Evolutionary conservation across 2,113 vertebrate species (phyloP).

Genomic region (Sitta europaea): DNA sequence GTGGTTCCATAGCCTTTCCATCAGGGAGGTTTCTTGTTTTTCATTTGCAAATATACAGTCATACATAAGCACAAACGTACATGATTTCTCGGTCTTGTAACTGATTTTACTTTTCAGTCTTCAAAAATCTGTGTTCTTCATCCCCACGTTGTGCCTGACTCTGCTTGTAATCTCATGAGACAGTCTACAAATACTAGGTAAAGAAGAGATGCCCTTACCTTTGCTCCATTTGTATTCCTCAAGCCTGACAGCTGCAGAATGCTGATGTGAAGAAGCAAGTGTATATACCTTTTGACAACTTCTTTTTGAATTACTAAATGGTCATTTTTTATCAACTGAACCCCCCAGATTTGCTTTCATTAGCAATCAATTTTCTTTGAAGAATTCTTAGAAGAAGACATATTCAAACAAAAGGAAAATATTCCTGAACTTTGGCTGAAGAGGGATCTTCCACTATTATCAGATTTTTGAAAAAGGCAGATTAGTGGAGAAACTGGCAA

Average conservation of each 20-base stretch:
- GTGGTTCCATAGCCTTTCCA: not conserved
- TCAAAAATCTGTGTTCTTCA: not conserved
- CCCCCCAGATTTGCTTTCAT: not conserved
- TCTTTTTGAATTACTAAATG: not conserved
- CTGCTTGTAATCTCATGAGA: not conserved
- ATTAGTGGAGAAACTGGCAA: not conserved
- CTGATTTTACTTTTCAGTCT: not conserved
- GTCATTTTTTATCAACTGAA: not conserved
- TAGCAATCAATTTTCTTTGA: not conserved
- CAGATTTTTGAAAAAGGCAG: not conserved
- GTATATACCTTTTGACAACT: not conserved
- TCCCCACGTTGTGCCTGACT: not conserved
- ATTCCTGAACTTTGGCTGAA: not conserved
- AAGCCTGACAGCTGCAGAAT: not conserved
- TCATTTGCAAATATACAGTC: not conserved
- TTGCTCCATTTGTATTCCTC: not conserved
- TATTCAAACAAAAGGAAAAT: not conserved
- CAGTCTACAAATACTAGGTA: not conserved
- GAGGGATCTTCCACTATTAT: not conserved
- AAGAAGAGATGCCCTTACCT: not conserved
- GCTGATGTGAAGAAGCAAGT: not conserved
- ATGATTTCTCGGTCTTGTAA: not conserved
- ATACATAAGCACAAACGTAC: fast-evolving
- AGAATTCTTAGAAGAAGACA: not conserved
- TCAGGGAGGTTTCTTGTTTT: not conserved